phyloP scores from a whole-genome alignment of 2,888 invertebrate species.

The Meiosimyza platycephala region DNA sequence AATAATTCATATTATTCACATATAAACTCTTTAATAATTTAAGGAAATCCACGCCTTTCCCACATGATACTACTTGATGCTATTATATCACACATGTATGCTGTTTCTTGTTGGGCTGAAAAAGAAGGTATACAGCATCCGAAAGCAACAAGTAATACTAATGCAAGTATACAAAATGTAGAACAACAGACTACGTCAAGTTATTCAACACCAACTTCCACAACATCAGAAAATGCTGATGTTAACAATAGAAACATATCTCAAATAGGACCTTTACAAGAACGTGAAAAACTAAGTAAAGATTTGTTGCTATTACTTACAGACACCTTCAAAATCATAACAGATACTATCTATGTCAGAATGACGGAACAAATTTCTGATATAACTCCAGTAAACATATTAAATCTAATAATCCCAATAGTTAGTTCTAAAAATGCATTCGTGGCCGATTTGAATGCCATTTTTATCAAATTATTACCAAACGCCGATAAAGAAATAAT shows the following conservation, averaged over 20 bases:
- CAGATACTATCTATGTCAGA: constrained; percentile 58
- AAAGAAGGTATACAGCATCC: constrained; percentile 59
- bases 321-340: constrained; percentile 59
- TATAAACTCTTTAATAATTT: constrained; percentile 14
- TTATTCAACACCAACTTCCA: constrained; percentile 39
- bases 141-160: constrained; percentile 44
- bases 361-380: constrained; percentile 63
- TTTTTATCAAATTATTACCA: constrained; percentile 62
- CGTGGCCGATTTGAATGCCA: constrained; percentile 61
- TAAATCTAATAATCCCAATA: constrained; percentile 64
- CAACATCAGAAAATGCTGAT: constrained; percentile 47
- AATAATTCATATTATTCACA: neutral
- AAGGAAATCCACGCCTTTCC: constrained; percentile 62
- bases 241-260: constrained; percentile 48
- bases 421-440: constrained; percentile 62
- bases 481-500: constrained; percentile 65
- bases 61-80: constrained; percentile 64
- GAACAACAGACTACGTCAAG: constrained; percentile 40
- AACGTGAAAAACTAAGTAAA: constrained; percentile 55
- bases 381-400: constrained; percentile 57
- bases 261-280: constrained; percentile 47
- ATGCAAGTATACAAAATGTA: constrained; percentile 37
- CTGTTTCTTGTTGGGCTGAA: constrained; percentile 63
- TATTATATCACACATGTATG: constrained; percentile 64
- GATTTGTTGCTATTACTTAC: constrained; percentile 61